phyloP scores from a whole-genome alignment of 2,113 vertebrate species.

The Camelus dromedarius region DNA sequence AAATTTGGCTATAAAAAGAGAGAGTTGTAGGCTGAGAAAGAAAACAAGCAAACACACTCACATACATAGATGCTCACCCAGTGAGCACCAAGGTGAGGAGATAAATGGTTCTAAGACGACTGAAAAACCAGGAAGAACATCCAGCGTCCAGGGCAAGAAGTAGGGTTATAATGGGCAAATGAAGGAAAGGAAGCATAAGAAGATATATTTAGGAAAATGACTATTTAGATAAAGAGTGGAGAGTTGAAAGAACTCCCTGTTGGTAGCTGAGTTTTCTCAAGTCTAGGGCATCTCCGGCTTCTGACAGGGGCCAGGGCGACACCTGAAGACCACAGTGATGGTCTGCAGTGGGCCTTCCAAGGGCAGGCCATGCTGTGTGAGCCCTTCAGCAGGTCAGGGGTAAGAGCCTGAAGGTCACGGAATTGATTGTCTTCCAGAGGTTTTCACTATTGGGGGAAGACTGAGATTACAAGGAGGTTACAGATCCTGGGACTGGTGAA shows the following conservation, averaged over 20 bases:
- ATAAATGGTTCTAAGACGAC: background rate
- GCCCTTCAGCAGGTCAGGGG: background rate
- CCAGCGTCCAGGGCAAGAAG: fast-evolving
- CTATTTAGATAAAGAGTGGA: background rate
- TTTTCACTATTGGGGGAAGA: background rate
- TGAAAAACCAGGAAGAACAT: fast-evolving
- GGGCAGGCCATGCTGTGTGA: fast-evolving
- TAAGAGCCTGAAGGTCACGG: background rate
- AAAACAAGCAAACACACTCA: background rate
- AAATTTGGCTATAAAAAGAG: background rate
- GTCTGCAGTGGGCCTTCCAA: background rate
- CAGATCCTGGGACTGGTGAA: fast-evolving
- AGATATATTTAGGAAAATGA: too few relatives aligned
- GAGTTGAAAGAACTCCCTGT: background rate
- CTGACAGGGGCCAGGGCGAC: background rate
- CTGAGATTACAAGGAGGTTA: background rate
- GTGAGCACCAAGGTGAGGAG: too few relatives aligned
- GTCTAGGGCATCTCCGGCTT: background rate
- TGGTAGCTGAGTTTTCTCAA: background rate
- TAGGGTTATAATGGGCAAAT: too few relatives aligned
- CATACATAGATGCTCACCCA: fast-evolving
- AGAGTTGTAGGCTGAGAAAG: background rate
- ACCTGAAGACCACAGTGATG: fast-evolving
- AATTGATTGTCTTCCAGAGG: background rate
- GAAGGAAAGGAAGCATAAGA: background rate